These are phyloP conservation scores for Chironomus striatipennis DNA, from an alignment of 1,140 invertebrate genomes.

Conservation along the genomic window DNA sequence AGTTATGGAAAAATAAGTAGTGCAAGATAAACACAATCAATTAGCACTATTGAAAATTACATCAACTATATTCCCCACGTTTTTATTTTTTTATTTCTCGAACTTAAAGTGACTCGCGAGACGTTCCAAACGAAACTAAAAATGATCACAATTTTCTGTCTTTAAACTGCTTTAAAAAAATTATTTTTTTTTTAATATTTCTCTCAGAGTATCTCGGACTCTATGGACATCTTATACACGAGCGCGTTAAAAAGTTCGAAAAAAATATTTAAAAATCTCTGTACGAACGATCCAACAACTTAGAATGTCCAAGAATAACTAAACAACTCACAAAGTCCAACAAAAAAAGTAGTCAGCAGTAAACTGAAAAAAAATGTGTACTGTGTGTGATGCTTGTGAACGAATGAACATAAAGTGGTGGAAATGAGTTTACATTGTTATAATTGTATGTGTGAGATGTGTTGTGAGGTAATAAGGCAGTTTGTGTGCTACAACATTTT, in stretches of 20 bases:
- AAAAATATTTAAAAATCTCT: background rate
- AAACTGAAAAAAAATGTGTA: too few species aligned
- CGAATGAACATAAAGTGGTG: constrained; percentile 17
- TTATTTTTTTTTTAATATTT: background rate
- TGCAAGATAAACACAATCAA: too few species aligned
- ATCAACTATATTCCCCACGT: too few species aligned
- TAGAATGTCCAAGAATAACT: constrained; percentile 24
- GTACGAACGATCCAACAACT: background rate
- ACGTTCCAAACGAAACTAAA: constrained; percentile 5
- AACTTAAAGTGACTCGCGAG: background rate
- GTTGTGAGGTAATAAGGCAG: background rate
- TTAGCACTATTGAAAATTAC: too few species aligned
- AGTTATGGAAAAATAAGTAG: too few species aligned
- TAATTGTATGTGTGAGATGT: background rate
- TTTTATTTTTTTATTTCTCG: background rate
- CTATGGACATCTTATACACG: constrained; percentile 4
- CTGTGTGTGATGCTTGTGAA: background rate
- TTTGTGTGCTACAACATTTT: background rate
- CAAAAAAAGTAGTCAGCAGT: background rate
- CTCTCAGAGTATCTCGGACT: background rate
- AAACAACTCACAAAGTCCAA: constrained; percentile 3
- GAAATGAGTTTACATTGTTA: constrained; percentile 8
- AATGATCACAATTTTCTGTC: background rate
- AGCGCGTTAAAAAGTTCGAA: background rate
- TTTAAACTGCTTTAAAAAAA: background rate